Percentiles rank a stretch among this genome's conserved stretches.
Conservation (phyloP, 2,113 vertebrate species). For the Mesocricetus auratus region DNA sequence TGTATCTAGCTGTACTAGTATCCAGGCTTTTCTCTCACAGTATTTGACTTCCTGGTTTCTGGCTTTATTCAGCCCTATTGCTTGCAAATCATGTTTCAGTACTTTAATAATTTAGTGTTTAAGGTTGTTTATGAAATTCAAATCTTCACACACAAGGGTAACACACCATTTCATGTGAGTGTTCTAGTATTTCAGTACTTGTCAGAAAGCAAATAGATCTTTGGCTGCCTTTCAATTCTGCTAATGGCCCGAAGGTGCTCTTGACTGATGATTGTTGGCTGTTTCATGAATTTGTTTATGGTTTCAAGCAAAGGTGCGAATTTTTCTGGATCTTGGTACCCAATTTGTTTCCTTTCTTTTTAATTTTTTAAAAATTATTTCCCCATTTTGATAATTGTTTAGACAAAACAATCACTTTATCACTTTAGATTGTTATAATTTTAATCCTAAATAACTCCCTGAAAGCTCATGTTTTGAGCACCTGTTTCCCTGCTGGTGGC, state of each 20-base stretch:
- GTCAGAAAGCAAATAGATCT: slow-evolving; percentile 55
- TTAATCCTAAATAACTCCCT: background rate
- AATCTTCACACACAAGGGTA: background rate
- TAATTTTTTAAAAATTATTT: background rate
- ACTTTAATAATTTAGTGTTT: slow-evolving; percentile 50
- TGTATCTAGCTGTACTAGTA: background rate
- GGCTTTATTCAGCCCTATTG: background rate
- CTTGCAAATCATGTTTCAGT: slow-evolving; percentile 9
- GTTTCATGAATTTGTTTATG: slow-evolving; percentile 55
- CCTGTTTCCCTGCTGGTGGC: background rate
- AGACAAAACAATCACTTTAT: slow-evolving; percentile 9
- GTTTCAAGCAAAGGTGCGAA: slow-evolving; percentile 40
- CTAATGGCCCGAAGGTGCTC: slow-evolving; percentile 34
- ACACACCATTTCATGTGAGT: background rate
- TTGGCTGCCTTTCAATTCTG: slow-evolving; percentile 41
- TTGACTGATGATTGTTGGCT: slow-evolving; percentile 23
- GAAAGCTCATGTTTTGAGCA: background rate
- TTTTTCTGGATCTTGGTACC: slow-evolving; percentile 18
- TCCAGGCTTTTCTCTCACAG: background rate
- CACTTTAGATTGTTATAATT: background rate
- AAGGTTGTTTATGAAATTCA: slow-evolving; percentile 24
- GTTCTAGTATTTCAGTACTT: background rate
- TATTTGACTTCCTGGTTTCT: background rate
- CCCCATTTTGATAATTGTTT: slow-evolving; percentile 12
- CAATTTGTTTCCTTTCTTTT: background rate